Conservation (phyloP, 2,113 vertebrate species). For the Urocolius indicus region DNA sequence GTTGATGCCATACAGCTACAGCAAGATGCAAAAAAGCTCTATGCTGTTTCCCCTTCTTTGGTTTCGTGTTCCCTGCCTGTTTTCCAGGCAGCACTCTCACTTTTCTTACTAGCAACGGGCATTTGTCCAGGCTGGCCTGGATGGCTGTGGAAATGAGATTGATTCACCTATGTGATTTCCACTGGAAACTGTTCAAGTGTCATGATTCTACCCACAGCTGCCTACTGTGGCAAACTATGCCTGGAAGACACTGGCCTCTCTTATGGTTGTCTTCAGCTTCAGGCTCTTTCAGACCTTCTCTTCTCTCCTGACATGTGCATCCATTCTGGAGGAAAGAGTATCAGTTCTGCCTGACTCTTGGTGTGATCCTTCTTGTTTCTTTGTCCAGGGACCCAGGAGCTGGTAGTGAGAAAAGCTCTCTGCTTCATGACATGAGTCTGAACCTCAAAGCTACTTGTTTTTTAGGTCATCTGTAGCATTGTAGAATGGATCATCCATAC, state of each 20-base stretch:
- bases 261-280: neutral
- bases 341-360: neutral
- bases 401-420: neutral
- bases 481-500: neutral
- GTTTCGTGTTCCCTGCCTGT: neutral
- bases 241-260: neutral
- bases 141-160: neutral
- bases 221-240: neutral
- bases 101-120: neutral
- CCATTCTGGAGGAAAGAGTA: neutral
- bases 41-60: rapidly evolving
- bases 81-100: neutral
- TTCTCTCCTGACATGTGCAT: neutral
- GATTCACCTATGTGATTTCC: neutral
- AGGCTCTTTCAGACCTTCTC: neutral
- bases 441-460: neutral
- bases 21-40: neutral
- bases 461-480: neutral
- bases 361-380: neutral
- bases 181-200: neutral
- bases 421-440: neutral
- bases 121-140: neutral
- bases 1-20: no score
- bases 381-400: neutral
- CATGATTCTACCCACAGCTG: neutral